Evolutionary conservation across 1,140 invertebrate species (phyloP).

Genomic region (Triops cancriformis): DNA sequence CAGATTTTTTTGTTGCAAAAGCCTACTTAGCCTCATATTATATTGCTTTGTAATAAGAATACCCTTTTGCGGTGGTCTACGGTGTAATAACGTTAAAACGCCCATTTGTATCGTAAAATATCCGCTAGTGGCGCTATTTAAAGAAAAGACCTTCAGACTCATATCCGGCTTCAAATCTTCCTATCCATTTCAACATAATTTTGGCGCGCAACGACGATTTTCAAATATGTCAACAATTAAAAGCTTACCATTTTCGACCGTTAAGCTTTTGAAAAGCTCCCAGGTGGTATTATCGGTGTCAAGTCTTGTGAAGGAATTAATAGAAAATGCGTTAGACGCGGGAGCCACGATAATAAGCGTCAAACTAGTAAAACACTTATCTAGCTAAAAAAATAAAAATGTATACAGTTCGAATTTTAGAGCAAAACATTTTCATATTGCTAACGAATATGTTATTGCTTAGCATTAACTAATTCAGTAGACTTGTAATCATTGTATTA

Average conservation of each 20-base stretch:
- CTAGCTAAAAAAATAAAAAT: no score
- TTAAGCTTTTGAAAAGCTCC: slow-evolving; percentile 48
- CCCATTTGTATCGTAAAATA: no score
- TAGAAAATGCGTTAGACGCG: slow-evolving; percentile 43
- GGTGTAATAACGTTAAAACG: no score
- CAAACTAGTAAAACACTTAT: slow-evolving; percentile 42
- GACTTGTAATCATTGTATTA: no score
- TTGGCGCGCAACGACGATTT: background rate
- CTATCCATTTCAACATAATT: background rate
- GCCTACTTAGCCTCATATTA: no score
- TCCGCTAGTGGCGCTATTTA: no score
- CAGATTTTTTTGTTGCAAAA: no score
- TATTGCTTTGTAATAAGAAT: no score
- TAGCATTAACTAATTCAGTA: no score
- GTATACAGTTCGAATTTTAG: no score
- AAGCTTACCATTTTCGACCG: slow-evolving; percentile 38
- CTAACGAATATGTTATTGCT: no score
- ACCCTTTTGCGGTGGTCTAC: no score
- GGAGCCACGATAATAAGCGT: slow-evolving; percentile 38
- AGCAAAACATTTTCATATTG: background rate
- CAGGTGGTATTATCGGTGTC: slow-evolving; percentile 52
- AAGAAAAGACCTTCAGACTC: background rate
- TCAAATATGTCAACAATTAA: slow-evolving; percentile 10
- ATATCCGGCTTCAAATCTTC: background rate
- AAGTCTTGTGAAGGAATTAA: slow-evolving; percentile 32